Conservation (phyloP, 2,888 invertebrate genomes). For the Ectemnius continuus region DNA sequence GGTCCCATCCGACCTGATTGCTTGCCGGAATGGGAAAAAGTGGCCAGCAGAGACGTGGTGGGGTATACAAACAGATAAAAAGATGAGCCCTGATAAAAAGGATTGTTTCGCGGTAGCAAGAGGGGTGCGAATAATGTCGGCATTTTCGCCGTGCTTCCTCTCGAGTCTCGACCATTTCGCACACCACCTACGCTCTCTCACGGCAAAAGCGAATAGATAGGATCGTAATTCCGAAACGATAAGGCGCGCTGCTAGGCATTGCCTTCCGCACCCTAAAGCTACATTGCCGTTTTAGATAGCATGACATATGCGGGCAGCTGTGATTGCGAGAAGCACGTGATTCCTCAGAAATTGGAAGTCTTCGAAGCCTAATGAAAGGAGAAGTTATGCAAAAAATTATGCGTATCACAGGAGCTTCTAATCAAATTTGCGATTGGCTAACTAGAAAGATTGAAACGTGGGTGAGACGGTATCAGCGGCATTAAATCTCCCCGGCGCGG, state of each 20-base stretch:
- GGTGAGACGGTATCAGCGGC: background rate
- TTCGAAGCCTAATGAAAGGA: no score
- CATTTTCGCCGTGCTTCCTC: conserved; percentile 44
- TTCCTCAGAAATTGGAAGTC: no score
- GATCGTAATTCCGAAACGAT: conserved; percentile 40
- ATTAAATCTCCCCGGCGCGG: background rate
- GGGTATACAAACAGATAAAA: background rate
- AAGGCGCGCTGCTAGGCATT: conserved; percentile 30
- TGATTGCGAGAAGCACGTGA: background rate
- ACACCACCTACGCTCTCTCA: conserved; percentile 49
- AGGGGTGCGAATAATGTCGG: conserved; percentile 15
- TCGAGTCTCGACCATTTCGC: conserved; percentile 32
- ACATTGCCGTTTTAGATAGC: background rate
- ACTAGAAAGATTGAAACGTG: background rate
- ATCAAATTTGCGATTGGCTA: background rate
- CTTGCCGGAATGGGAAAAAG: background rate
- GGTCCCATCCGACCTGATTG: background rate
- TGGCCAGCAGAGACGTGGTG: background rate
- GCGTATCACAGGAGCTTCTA: background rate
- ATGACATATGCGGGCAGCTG: conserved; percentile 20
- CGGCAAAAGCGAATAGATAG: conserved; percentile 26
- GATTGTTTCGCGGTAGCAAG: conserved; percentile 54
- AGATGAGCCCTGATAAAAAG: conserved; percentile 11
- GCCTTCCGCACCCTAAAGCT: background rate
- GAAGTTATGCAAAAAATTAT: no score